Evolutionary conservation across 2,888 invertebrate genomes (phyloP), one percentile per base, ranked within the genome.

Genomic region (Noctua fimbriata): DNA sequence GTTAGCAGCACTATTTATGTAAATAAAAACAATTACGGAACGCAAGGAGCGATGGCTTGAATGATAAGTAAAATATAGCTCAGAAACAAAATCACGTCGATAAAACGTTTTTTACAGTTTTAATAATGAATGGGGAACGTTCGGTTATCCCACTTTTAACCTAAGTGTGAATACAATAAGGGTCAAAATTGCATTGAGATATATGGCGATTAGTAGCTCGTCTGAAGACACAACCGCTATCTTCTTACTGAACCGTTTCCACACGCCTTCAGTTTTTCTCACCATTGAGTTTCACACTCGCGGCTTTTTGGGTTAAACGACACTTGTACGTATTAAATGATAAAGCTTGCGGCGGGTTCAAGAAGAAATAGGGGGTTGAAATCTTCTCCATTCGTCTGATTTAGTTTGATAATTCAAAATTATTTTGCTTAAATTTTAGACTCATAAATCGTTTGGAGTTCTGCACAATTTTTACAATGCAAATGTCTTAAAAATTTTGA

Each of bases 221-320:
- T 85, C 78, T 83, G 76, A 24, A 63, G 14, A 58, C 12, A 55
- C 24, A 80, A 77, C 69, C 63, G 85, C 80, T 89, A 86, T 88
- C 83, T 89, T 81, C 88, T 85, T 81, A 78, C 79, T 78, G 58
- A 74, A 87, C 77, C 80, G 82, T 85, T 78, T 79, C 76, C 83
- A 81, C 79, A 79, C 86, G 80, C 82, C 79, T 79, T 81, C 75
- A 86, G 85, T 89, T 89, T 88, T 89, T 85, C 86, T 87, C 74
- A 69, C 73, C 83, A 89, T 84, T 86, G 83, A 87, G 80, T 85
- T 89, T 89, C 86, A 88, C 83, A 89, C 83, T 88, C 78, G 73
- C 79, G 85, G 86, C 72, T 79, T 83, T 82, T 88, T 88, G 80
- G 82, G 86, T 83, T 83, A 78, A 70, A 83, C 65, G 70, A 85